Conservation (phyloP, 1,140 invertebrate species). For the Drosophila kohkoa region DNA sequence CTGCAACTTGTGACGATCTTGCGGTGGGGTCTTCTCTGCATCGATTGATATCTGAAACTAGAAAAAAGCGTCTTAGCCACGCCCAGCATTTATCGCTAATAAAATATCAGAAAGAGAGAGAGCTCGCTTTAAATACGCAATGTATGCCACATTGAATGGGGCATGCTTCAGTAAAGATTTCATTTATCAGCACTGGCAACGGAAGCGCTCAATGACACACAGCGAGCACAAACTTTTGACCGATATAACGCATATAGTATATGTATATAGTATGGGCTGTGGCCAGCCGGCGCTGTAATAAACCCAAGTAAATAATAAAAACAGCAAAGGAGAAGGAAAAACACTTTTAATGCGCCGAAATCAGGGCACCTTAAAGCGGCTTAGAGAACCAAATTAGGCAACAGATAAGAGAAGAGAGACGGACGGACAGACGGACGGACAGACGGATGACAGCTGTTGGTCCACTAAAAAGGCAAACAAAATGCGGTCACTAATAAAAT, state of each 20-base stretch:
- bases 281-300: constrained; percentile 40
- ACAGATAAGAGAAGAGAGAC: constrained; percentile 53
- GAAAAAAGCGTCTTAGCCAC: not conserved
- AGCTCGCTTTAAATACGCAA: constrained; percentile 65
- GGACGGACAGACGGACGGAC: no score
- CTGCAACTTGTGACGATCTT: constrained; percentile 9
- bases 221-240: constrained; percentile 60
- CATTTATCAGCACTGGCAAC: constrained; percentile 60
- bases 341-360: constrained; percentile 57
- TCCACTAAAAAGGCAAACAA: constrained; percentile 72
- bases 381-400: constrained; percentile 63
- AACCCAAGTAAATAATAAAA: constrained; percentile 47
- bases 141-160: constrained; percentile 68
- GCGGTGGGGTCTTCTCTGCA: not conserved
- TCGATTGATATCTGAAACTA: not conserved
- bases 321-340: not conserved
- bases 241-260: constrained; percentile 47
- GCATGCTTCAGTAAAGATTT: constrained; percentile 53
- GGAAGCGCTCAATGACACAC: constrained; percentile 66
- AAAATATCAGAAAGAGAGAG: constrained; percentile 53
- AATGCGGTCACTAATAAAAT: constrained; percentile 70
- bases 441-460: constrained; percentile 54
- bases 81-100: constrained; percentile 58
- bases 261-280: not conserved
- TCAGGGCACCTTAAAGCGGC: constrained; percentile 66